Evolutionary conservation across 2,888 invertebrate genomes (phyloP), one percentile per base, ranked within the genome.

Genomic region (Altica lythri): DNA sequence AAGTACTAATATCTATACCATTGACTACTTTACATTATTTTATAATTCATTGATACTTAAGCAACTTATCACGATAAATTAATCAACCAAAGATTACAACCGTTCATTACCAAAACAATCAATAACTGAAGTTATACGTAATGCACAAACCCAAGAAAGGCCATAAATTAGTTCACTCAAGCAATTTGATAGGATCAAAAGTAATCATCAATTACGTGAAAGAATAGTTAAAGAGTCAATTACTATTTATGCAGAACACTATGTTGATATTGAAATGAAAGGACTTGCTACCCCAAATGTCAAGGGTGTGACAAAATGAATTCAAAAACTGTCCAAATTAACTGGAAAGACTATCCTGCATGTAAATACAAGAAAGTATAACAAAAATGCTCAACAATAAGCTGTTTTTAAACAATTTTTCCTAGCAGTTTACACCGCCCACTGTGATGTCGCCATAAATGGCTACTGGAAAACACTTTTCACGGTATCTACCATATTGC

Each of bases 251-350:
- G 9, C 9, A 4, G 29, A 29, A 10, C 10, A 19, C 37, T 37
- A 40, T 40, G 30, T 40, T 49, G 49, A 40, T 53, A 57, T 54
- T 53, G 53, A 50, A 46, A 57, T 42, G 22, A 14, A 37, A 27
- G 17, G 10, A 40, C 25, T 38, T 2, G n/a, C 44, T 47, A 29
- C 10, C 6, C n/a, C 12, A 48, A 60, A 60, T 60, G 58, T 60
- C 57, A 58, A 56, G 57, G 58, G 61, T 61, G 57, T 58, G 55
- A 57, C 61, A 60, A 34, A 32, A 2, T 10, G 18, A 30, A 8
- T 18, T 48, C 8, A 12, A 29, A 30, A 43, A 43, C 1, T 12
- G 10, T 13, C 34, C 9, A 2, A 10, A 4, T 42, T n/a, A 18
- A 49, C 1, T 30, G 19, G n/a, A 32, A 14, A 10, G 6, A 12